phyloP scores from a whole-genome alignment of 2,797 vertebrate species.

The Phyllotis vaccarum region DNA sequence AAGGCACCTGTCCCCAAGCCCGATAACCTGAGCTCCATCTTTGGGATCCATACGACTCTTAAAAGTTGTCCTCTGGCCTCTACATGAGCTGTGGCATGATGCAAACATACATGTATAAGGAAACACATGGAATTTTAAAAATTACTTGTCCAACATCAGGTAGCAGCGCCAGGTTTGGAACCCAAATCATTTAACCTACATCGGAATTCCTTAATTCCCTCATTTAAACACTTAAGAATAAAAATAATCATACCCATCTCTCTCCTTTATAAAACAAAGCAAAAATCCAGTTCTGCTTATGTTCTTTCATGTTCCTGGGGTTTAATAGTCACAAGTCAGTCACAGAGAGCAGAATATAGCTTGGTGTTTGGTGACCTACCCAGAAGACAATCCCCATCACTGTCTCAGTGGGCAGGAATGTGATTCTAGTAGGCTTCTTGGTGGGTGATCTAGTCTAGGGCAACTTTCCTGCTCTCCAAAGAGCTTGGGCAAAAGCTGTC shows the following conservation, averaged over 20 bases:
- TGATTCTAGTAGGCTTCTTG: conserved; percentile 38
- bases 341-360: background rate
- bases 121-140: background rate
- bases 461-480: conserved; percentile 70
- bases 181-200: background rate
- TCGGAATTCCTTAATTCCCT: conserved; percentile 45
- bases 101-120: background rate
- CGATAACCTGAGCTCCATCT: background rate
- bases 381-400: background rate
- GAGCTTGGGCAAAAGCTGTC: conserved; percentile 63
- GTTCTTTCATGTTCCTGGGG: background rate
- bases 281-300: conserved; percentile 6
- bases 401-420: background rate
- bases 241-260: background rate
- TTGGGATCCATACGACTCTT: background rate
- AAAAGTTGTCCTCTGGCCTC: background rate
- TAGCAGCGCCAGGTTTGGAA: background rate
- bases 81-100: background rate
- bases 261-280: background rate
- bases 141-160: background rate
- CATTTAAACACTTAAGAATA: conserved; percentile 10
- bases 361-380: background rate
- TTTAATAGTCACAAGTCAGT: background rate
- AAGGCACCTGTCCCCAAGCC: background rate
- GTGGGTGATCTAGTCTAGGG: conserved; percentile 56